Evolutionary conservation across 1,140 invertebrate species (phyloP).

Genomic region (Alviniconcha marisindica): DNA sequence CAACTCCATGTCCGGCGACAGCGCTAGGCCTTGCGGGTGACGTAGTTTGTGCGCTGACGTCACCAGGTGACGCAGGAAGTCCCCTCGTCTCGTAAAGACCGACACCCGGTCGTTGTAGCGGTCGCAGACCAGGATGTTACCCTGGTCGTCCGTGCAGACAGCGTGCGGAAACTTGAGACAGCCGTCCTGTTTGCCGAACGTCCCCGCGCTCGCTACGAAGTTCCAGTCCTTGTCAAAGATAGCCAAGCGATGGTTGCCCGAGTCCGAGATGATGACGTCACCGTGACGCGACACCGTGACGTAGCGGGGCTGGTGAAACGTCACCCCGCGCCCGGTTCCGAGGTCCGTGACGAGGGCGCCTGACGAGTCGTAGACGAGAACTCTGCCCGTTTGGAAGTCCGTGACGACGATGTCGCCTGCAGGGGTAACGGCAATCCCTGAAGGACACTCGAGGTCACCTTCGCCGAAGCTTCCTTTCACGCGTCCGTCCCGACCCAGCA

Average conservation of each 20-base stretch:
- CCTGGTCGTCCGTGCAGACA: slow-evolving; percentile 86
- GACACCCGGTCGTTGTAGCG: slow-evolving; percentile 88
- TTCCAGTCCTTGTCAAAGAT: slow-evolving; percentile 56
- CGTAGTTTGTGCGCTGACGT: slow-evolving; percentile 53
- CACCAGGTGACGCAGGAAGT: slow-evolving; percentile 58
- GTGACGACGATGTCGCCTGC: slow-evolving; percentile 47
- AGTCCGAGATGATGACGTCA: slow-evolving; percentile 64
- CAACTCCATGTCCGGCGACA: slow-evolving; percentile 44
- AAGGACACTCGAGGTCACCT: slow-evolving; percentile 40
- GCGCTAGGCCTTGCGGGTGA: slow-evolving; percentile 56
- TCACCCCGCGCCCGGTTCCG: neutral
- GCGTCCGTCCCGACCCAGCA: slow-evolving; percentile 41
- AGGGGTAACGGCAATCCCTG: slow-evolving; percentile 45
- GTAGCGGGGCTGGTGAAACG: slow-evolving; percentile 52
- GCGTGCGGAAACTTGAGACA: slow-evolving; percentile 93
- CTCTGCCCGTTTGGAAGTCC: slow-evolving; percentile 42
- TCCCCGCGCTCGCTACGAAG: slow-evolving; percentile 80
- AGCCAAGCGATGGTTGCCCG: slow-evolving; percentile 63
- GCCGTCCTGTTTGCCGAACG: slow-evolving; percentile 84
- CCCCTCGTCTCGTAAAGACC: slow-evolving; percentile 52
- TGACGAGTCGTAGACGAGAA: slow-evolving; percentile 38
- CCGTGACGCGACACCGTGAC: slow-evolving; percentile 50
- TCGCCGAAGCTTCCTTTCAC: slow-evolving; percentile 42
- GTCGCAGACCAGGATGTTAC: slow-evolving; percentile 91
- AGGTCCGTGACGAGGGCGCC: slow-evolving; percentile 37